Conservation (phyloP, 2,888 invertebrate species). For the Drosophila lacicola region DNA sequence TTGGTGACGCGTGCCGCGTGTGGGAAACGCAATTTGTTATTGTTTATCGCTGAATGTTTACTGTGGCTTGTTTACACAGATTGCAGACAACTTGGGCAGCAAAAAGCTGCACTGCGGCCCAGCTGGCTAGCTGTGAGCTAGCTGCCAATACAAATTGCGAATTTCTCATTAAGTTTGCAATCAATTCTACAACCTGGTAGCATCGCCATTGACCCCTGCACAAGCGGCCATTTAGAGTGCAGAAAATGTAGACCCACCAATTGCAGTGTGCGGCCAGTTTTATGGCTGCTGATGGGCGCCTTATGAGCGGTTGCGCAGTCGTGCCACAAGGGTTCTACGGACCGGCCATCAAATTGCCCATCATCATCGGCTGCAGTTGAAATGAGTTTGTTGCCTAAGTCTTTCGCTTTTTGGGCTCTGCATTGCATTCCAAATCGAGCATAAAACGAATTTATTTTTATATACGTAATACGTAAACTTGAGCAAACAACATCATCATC, state of each 20-base stretch:
- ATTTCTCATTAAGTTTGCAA: conserved; percentile 46
- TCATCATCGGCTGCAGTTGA: conserved; percentile 41
- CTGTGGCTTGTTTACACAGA: conserved; percentile 55
- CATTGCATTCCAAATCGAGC: conserved; percentile 48
- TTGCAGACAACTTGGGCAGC: conserved; percentile 1
- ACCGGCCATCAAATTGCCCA: conserved; percentile 51
- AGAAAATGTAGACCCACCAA: conserved; percentile 38
- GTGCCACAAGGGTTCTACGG: conserved; percentile 48
- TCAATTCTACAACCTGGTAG: conserved; percentile 24
- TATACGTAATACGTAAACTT: conserved; percentile 37
- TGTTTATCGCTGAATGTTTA: conserved; percentile 34
- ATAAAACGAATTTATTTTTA: conserved; percentile 56
- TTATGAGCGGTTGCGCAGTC: conserved; percentile 25
- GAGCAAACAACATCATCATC: conserved; percentile 65
- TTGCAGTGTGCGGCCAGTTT: conserved; percentile 24
- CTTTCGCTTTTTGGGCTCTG: conserved; percentile 51
- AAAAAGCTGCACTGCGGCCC: conserved; percentile 12
- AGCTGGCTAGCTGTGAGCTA: conserved; percentile 7
- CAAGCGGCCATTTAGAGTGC: conserved; percentile 9
- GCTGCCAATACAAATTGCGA: conserved; percentile 40
- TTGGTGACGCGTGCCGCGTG: conserved; percentile 59
- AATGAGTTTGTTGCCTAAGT: conserved; percentile 66
- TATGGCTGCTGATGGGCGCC: conserved; percentile 39
- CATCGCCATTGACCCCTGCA: conserved; percentile 40
- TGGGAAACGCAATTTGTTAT: conserved; percentile 72